Evolutionary conservation across 2,113 vertebrate species (phyloP).

Genomic region (Numida meleagris): DNA sequence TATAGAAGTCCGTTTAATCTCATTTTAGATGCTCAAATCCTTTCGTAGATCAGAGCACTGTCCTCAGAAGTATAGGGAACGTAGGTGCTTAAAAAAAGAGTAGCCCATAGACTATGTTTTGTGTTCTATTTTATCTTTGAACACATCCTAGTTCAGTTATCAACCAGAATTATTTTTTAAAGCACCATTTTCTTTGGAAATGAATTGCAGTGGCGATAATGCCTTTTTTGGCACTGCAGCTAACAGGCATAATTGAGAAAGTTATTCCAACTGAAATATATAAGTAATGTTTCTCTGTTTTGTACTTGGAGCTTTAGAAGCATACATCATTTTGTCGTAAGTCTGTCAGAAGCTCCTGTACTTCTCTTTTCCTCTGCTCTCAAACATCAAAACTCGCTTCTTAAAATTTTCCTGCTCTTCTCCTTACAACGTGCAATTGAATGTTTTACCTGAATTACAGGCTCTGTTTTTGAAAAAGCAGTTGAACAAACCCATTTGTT

Average conservation of each 20-base stretch:
- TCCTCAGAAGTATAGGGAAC: background rate
- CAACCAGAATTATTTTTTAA: background rate
- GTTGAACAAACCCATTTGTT: background rate
- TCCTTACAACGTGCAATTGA: background rate
- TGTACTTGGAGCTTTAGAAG: background rate
- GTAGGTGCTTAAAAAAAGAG: background rate
- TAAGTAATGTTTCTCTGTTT: background rate
- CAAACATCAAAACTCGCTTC: background rate
- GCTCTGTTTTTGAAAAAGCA: background rate
- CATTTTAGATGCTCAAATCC: background rate
- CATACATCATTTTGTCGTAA: background rate
- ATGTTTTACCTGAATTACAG: background rate
- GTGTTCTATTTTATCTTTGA: background rate
- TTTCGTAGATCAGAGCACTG: background rate
- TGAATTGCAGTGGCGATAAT: background rate
- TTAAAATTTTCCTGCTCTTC: background rate
- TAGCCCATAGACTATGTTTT: background rate
- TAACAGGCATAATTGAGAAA: background rate
- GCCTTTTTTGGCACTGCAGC: background rate
- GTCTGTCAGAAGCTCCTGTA: background rate
- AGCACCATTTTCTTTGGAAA: background rate
- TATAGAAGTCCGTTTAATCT: background rate
- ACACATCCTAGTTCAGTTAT: background rate
- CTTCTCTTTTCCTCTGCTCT: rapidly evolving
- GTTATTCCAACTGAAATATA: background rate